A percentile compares a stretch with the other conserved stretches of the same genome.
phyloP scores from a whole-genome alignment of 2,113 vertebrate species.

The Syngnathus scovelli region DNA sequence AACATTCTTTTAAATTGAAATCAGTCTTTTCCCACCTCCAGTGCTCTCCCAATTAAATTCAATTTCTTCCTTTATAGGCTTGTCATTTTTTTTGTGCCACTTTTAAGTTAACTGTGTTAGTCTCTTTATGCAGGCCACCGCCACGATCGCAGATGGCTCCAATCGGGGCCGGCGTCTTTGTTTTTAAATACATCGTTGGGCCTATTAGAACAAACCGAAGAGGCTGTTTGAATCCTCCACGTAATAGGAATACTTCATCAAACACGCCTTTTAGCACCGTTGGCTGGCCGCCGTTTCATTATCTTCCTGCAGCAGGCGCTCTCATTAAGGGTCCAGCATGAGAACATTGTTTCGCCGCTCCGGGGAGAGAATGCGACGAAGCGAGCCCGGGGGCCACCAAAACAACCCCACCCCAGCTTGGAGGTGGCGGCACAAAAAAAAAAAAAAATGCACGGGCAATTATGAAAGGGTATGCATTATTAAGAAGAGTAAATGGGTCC shows the following conservation, averaged over 20 bases:
- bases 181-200: constrained; percentile 40
- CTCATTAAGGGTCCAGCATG: constrained; percentile 37
- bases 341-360: constrained; percentile 39
- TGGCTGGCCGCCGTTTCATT: constrained; percentile 38
- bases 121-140: constrained; percentile 4
- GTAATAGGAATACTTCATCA: constrained; percentile 24
- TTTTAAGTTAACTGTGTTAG: constrained; percentile 28
- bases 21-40: background rate
- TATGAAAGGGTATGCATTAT: constrained; percentile 66
- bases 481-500: constrained; percentile 68
- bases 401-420: constrained; percentile 17
- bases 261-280: constrained; percentile 44
- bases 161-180: constrained; percentile 44
- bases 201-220: constrained; percentile 28
- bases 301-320: constrained; percentile 41
- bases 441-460: constrained; percentile 54
- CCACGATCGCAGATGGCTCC: constrained; percentile 28
- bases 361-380: constrained; percentile 17
- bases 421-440: constrained; percentile 30
- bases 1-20: too few relatives aligned
- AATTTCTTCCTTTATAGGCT: constrained; percentile 39
- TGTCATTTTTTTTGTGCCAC: constrained; percentile 33
- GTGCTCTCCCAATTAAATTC: constrained; percentile 35
- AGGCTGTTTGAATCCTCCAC: constrained; percentile 28
- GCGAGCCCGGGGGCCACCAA: constrained; percentile 25